Base-by-base conservation (phyloP, 2,113 vertebrate genomes). In the Dicerorhinus sumatrensis region DNA sequence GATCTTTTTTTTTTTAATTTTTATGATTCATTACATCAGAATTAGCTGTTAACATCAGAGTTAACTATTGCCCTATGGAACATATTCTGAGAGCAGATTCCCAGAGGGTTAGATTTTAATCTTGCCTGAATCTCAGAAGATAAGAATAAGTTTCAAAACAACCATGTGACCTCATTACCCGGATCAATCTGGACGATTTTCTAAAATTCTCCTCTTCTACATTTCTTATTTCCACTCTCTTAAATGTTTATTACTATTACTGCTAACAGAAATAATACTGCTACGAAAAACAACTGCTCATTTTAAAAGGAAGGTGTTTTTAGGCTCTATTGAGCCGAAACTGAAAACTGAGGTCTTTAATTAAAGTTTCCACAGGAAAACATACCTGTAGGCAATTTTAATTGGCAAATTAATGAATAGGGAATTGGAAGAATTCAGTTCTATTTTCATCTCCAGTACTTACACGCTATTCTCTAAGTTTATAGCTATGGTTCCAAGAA, bases 271-370 rank as follows among this genome's bases (percentile, higher is more conserved):
- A 94, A 25, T 46, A 36, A 31, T 10, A n/a, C 5, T 29, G 6
- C 29, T 77, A 21, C 85, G 16, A 51, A 56, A 92, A 83, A n/a
- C 5, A 54, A 2, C 12, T 51, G 2, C 1, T 91, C 3, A 46
- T 94, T 92, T 94, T 62, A 73, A 83, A 95, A 84, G 25, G 65
- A 86, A 77, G 5, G 2, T 39, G 39, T 83, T 56, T 73, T 77
- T 42, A 42, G 33, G 2, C 13, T 83, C 36, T 60, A n/a, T 46
- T 63, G 12, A 84, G 84, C 8, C 21, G 39, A 36, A 48, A 20
- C 86, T 42, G 31, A 77, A 83, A 92, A 79, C 36, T 62, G 0
- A 23, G 20, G 27, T 13, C 20, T 91, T 90, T 77, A 94, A 97
- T 92, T 87, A 62, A 93, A 73, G 21, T 79, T 89, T 36, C 62